Evolutionary conservation across 2,888 invertebrate genomes (phyloP), one percentile per base, ranked within the genome.

Genomic region (Caenorhabditis sinica): DNA sequence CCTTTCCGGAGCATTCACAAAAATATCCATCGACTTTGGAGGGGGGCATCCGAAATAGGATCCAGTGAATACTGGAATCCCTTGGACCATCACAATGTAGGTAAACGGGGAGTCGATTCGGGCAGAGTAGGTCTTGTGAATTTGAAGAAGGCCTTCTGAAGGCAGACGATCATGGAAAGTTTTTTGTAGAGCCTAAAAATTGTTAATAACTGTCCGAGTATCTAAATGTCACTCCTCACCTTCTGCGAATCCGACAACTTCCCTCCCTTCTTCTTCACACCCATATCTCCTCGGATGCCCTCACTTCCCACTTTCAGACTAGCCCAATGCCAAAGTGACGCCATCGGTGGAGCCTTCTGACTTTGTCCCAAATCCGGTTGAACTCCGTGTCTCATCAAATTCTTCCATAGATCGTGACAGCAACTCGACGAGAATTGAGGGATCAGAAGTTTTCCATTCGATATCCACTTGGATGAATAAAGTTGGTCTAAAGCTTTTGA

Each of bases 21-120:
- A 77, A 43, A 82, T 66, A 0, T 82, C 72, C 20, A 23, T 17
- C 1, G 69, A 53, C 30, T 72, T 63, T 11, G 71, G 76, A 9
- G 66, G 58, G 0, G 82, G 82, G 20, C 20, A 58, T 69, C 83
- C 83, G 40, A 80, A 83, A 28, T 60, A 83, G 28, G 83, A 83
- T 20, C 83, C 83, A 9, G 80, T 58, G 60, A 83, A 80, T 9
- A 83, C 25, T 20, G 83, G 83, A 49, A 80, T 79, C 0, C 66
- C 79, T 3, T 80, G 40, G 17, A 84, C 36, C n/a, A 61, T 53
- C 2, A 84, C 17, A 20, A 84, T 49, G 43, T 81, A 84, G 11
- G 76, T 81, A 56, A 84, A 84, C 1, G 84, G 72, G 8, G 84
- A 84, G 36, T 84, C 84, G 49, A 84, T 65, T 9, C 84, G 75